phyloP scores from a whole-genome alignment of 2,888 invertebrate genomes.

The Ectemnius cavifrons region DNA sequence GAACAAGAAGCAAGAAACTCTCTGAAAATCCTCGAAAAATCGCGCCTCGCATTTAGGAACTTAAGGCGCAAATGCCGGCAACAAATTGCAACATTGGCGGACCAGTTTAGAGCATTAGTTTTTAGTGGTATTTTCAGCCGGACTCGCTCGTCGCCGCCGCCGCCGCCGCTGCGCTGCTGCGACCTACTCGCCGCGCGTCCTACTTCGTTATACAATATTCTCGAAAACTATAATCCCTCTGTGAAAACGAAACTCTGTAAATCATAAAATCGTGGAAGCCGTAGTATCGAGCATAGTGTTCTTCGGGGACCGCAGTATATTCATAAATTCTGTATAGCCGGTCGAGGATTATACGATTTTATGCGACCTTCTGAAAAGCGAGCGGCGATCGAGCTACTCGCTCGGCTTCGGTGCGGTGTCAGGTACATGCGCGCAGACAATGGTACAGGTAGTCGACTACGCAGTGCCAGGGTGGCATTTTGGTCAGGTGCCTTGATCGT shows the following conservation, averaged over 20 bases:
- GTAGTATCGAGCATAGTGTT: too few species aligned
- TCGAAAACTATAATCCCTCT: too few species aligned
- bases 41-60: conserved; percentile 2
- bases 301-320: too few species aligned
- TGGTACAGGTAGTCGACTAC: conserved; percentile 34
- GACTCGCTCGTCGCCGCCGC: neutral
- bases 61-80: neutral
- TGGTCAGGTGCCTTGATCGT: too few species aligned
- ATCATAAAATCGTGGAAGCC: too few species aligned
- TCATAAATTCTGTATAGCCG: too few species aligned
- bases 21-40: conserved; percentile 34
- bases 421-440: conserved; percentile 30
- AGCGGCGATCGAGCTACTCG: neutral
- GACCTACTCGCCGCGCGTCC: conserved; percentile 4
- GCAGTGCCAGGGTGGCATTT: conserved; percentile 15
- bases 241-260: too few species aligned
- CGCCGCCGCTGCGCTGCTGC: neutral
- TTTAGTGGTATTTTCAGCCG: neutral
- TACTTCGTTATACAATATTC: too few species aligned
- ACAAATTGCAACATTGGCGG: neutral
- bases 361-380: conserved; percentile 22
- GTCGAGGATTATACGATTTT: neutral
- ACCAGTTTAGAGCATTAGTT: neutral
- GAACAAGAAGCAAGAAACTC: conserved; percentile 40
- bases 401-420: conserved; percentile 24